Evolutionary conservation across 2,113 vertebrate genomes (phyloP).

Genomic region (Phalacrocorax aristotelis): DNA sequence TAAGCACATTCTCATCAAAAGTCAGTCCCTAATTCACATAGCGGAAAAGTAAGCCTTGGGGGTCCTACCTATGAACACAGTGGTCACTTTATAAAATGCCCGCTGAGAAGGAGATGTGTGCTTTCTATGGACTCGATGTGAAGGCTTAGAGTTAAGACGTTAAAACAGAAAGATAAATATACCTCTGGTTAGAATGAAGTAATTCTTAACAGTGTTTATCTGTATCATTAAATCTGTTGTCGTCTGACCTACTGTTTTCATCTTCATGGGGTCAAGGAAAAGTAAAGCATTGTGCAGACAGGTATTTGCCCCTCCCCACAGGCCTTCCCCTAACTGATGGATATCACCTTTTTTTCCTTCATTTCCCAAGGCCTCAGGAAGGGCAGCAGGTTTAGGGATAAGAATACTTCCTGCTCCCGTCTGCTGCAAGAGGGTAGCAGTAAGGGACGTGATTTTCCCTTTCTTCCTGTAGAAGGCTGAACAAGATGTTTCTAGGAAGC

Average conservation of each 20-base stretch:
- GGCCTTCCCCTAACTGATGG: background rate
- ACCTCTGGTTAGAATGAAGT: background rate
- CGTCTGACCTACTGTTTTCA: background rate
- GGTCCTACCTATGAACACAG: background rate
- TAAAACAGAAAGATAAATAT: background rate
- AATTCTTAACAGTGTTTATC: background rate
- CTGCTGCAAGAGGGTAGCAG: background rate
- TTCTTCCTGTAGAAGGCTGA: background rate
- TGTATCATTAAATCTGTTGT: background rate
- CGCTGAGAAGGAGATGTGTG: background rate
- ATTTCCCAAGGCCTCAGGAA: background rate
- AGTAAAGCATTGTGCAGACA: fast-evolving
- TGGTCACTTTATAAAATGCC: background rate
- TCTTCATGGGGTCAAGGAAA: background rate
- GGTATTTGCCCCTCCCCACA: background rate
- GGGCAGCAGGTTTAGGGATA: background rate
- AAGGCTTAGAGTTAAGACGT: background rate
- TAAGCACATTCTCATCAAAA: background rate
- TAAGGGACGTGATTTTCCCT: background rate
- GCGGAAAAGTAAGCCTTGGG: background rate
- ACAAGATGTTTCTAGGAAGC: background rate
- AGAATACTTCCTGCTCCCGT: background rate
- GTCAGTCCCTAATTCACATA: background rate
- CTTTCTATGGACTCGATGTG: background rate
- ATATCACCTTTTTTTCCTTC: background rate